Evolutionary conservation across 2,797 vertebrate genomes (phyloP), one percentile per base, ranked within the genome.

Genomic region (Epinephelus malabaricus): DNA sequence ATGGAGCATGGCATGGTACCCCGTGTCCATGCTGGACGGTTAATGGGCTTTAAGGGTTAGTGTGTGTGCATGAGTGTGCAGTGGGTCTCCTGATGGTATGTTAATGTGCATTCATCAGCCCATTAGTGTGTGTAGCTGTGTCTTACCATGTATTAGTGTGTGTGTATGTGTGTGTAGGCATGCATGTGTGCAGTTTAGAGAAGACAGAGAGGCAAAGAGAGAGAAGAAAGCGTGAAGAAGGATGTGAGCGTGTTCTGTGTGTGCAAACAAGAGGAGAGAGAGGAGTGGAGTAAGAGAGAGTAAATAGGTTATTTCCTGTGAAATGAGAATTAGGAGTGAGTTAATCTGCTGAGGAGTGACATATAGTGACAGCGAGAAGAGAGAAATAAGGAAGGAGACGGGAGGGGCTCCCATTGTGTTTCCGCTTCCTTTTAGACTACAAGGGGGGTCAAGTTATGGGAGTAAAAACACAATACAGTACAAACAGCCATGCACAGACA

Each of bases 311-410:
- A 94, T 93, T 94, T 95, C 95, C 95, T 96, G 95, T 94, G 93
- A 95, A 96, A 96, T 95, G 91, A 96, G 94, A 95, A 95, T 94
- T 92, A 93, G 92, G 92, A 93, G 93, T 92, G 92, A 92, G 94
- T 96, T 95, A 95, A 95, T 94, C 91, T 88, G 89, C 75, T 86
- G 87, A 88, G 78, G 85, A 91, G 86, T 86, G 89, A 93, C 83
- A 91, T 83, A 87, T 62, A 86, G 85, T 88, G 90, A 92, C 75
- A 88, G 85, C 89, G 77, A 88, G 81, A 81, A 70, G 84, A 85
- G 61, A 88, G 67, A 62, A 79, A 68, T 76, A 78, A 72, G 49
- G 66, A 81, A 76, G 53, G 77, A 86, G 71, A 71, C 77, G 65
- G 60, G 49, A 77, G 71, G 79, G 80, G 62, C 81, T 92, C 89